Conservation (phyloP, 1,140 invertebrate genomes). For the Popillia japonica region DNA sequence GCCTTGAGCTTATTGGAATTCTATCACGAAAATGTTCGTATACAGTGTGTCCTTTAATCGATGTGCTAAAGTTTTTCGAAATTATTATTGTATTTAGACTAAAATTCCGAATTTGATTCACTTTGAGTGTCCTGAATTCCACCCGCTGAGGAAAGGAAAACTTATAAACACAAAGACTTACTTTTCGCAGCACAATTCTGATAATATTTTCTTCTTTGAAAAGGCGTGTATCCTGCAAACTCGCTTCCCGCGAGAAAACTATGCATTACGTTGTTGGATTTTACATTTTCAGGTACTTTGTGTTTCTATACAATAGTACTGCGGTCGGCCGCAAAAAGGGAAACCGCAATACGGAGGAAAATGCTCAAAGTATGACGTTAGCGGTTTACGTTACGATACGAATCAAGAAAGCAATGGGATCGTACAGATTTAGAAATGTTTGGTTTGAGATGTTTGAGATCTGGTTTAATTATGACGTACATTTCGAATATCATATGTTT, state of each 20-base stretch:
- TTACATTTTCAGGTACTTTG: constrained; percentile 11
- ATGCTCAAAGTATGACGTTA: not conserved
- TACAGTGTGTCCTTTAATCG: too few relatives aligned
- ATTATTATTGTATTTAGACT: too few relatives aligned
- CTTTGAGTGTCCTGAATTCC: not conserved
- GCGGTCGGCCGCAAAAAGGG: not conserved
- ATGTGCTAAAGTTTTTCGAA: too few relatives aligned
- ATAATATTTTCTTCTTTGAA: not conserved
- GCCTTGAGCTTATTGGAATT: too few relatives aligned
- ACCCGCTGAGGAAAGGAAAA: not conserved
- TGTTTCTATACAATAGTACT: not conserved
- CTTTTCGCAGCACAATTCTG: not conserved
- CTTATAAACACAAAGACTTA: not conserved
- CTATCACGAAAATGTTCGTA: too few relatives aligned
- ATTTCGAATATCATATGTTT: too few relatives aligned
- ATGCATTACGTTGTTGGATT: not conserved
- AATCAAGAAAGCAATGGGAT: not conserved
- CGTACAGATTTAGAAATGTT: not conserved
- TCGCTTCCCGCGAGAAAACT: not conserved
- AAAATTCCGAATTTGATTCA: not conserved
- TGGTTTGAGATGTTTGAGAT: too few relatives aligned
- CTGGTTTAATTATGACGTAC: too few relatives aligned
- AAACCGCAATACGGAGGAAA: not conserved
- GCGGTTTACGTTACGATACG: not conserved
- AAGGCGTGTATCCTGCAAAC: not conserved